Evolutionary conservation across 1,140 invertebrate species (phyloP), one percentile per base, ranked within the genome.

Genomic region (Diorhabda carinulata): DNA sequence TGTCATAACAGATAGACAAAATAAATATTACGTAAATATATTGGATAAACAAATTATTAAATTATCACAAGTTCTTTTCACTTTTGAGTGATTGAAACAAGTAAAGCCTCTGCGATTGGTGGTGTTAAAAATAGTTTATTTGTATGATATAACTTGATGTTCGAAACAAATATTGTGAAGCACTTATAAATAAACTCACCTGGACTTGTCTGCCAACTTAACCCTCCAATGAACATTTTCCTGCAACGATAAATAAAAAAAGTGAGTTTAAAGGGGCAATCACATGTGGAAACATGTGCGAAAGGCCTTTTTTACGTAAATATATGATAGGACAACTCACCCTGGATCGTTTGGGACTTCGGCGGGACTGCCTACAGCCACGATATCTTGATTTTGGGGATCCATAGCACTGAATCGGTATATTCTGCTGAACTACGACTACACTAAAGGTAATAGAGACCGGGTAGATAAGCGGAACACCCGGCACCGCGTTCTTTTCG

Each of bases 211-310:
- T 98, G 96, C 96, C 97, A 98, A 86, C 95, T 98, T 78, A 99
- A 90, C 78, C 97, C 97, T 81, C 97, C 97, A 86, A 99, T 96
- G 89, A 99, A 99, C 96, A 99, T 98, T 94, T 99, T 99, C 87
- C 96, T 97, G 88, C 77, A 94, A 92, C 81, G 87, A 85, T 25
- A 25, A 25, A 25, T 25, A 76, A 73, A 69, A 60, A 72, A 57
- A 44, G 70, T 65, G 68, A 61, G 59, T 66, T 61, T 43, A 40
- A 57, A 59, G 57, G 7, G 64, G 52, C 43, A 43, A 40, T 57
- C 60, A 68, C 63, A 65, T 72, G 71, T 70, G 69, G 64, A 61
- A 64, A 68, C 72, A 68, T 71, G 69, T 70, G 65, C 69, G 61
- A 52, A 66, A 69, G 64, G 44, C 59, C 41, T 43, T 4, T 3